Conservation (phyloP, 2,888 invertebrate species). For the Eumacrocentrus americanus region DNA sequence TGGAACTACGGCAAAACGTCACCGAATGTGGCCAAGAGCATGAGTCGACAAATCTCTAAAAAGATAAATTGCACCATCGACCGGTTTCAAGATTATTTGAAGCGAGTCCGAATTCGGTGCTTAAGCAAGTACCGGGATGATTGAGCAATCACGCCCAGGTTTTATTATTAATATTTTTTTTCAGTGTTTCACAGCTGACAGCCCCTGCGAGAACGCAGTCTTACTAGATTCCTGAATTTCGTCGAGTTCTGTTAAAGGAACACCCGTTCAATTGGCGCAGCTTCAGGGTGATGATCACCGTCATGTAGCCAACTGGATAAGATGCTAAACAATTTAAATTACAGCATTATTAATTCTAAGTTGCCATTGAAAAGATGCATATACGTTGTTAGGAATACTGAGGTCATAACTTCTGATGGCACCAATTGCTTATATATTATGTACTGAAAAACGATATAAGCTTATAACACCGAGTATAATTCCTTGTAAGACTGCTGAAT, state of each 20-base stretch:
- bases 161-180: too few relatives aligned
- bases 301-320: constrained; percentile 96
- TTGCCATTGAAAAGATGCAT: constrained; percentile 95
- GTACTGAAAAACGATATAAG: constrained; percentile 97
- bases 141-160: constrained; percentile 96
- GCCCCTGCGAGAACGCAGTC: constrained; percentile 81
- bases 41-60: constrained; percentile 71
- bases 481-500: constrained; percentile 97
- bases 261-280: constrained; percentile 91
- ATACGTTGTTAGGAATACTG: constrained; percentile 92
- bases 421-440: constrained; percentile 92
- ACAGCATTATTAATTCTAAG: constrained; percentile 96
- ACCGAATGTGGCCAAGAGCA: constrained; percentile 92
- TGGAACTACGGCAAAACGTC: constrained; percentile 90
- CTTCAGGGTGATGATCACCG: constrained; percentile 95
- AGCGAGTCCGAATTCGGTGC: constrained; percentile 96
- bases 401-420: constrained; percentile 97
- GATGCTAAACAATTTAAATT: constrained; percentile 94
- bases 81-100: constrained; percentile 91
- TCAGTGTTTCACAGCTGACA: constrained; percentile 72
- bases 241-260: constrained; percentile 89
- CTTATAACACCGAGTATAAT: constrained; percentile 94
- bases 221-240: constrained; percentile 89
- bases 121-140: constrained; percentile 98
- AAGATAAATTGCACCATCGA: constrained; percentile 93